phyloP scores from a whole-genome alignment of 2,888 invertebrate species.

The Macaria liturata region DNA sequence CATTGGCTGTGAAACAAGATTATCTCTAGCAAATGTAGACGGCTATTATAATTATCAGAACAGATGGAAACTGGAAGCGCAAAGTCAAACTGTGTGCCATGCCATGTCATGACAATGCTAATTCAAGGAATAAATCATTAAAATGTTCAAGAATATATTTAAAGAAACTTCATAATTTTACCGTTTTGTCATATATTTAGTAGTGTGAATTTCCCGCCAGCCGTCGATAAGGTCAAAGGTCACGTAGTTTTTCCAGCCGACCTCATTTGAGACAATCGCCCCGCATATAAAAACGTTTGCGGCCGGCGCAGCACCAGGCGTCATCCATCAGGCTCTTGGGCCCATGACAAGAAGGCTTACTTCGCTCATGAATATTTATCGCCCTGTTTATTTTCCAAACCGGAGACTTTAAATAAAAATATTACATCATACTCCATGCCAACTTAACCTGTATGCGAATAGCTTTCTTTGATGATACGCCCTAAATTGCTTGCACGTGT shows the following conservation, averaged over 20 bases:
- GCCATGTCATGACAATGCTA: no score
- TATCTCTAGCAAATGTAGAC: background rate
- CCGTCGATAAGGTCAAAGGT: background rate
- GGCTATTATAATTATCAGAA: background rate
- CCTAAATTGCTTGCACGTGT: conserved; percentile 34
- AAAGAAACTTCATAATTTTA: no score
- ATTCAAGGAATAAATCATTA: no score
- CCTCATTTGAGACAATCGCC: conserved; percentile 23
- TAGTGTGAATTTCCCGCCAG: no score
- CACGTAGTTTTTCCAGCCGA: conserved; percentile 3
- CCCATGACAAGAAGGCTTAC: conserved; percentile 77
- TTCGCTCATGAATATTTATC: conserved; percentile 76
- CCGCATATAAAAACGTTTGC: conserved; percentile 28
- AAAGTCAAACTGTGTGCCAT: no score
- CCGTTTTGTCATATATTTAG: no score
- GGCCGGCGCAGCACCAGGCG: conserved; percentile 53
- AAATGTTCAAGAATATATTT: no score
- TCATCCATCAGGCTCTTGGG: conserved; percentile 76
- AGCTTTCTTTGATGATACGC: conserved; percentile 39
- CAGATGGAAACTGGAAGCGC: no score
- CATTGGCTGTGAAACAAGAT: conserved; percentile 20
- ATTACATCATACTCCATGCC: conserved; percentile 48
- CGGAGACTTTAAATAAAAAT: conserved; percentile 52
- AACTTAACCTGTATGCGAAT: conserved; percentile 37
- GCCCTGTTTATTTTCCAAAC: conserved; percentile 61